These are phyloP conservation scores for Ophion ventricosus DNA, from an alignment of 2,888 invertebrate genomes.

Conservation along the genomic window DNA sequence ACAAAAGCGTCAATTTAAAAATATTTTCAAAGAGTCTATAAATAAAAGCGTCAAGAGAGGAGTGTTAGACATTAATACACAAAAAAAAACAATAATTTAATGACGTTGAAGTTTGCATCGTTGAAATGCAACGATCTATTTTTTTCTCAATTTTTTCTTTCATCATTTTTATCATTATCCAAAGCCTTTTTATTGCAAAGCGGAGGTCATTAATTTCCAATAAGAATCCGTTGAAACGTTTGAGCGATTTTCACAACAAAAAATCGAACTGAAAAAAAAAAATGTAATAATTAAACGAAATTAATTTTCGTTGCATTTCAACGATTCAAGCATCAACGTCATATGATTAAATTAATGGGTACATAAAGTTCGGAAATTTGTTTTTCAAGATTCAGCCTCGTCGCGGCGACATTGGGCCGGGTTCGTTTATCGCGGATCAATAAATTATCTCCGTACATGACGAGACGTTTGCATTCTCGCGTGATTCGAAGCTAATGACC, in stretches of 20 bases:
- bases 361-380: background rate
- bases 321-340: too few relatives aligned
- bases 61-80: too few relatives aligned
- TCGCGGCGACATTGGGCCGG: conserved; percentile 38
- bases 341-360: background rate
- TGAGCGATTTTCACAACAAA: too few relatives aligned
- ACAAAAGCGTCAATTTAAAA: background rate
- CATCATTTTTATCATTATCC: background rate
- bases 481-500: conserved; percentile 55
- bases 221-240: background rate
- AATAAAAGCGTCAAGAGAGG: background rate
- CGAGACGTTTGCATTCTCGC: conserved; percentile 28
- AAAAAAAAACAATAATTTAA: background rate
- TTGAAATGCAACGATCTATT: too few relatives aligned
- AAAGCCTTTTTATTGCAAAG: too few relatives aligned
- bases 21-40: background rate
- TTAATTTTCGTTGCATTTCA: too few relatives aligned
- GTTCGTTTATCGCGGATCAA: conserved; percentile 35
- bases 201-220: too few relatives aligned
- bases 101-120: too few relatives aligned
- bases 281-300: too few relatives aligned
- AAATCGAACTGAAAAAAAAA: too few relatives aligned
- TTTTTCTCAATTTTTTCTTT: background rate
- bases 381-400: conserved; percentile 23
- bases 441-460: conserved; percentile 13